Conservation (phyloP, 2,888 invertebrate genomes). For the Thereva nobilitata region DNA sequence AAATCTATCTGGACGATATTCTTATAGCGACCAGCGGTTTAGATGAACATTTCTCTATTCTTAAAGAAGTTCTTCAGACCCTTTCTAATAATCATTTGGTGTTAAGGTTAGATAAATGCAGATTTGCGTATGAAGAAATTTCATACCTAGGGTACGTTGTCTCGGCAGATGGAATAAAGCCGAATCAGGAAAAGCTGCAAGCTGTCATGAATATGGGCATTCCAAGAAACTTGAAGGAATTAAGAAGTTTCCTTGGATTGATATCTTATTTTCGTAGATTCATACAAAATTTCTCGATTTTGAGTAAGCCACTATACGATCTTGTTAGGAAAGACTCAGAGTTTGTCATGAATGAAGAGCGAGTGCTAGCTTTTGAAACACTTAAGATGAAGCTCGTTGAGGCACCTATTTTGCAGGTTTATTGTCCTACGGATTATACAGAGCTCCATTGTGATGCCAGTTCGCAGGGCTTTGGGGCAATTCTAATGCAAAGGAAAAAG, state of each 20-base stretch:
- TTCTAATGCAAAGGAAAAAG: not conserved
- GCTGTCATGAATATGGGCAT: not conserved
- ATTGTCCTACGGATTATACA: not conserved
- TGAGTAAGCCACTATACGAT: not conserved
- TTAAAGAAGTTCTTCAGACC: too few relatives aligned
- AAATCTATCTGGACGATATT: too few relatives aligned
- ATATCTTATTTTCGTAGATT: not conserved
- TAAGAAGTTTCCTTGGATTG: not conserved
- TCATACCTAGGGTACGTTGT: too few relatives aligned
- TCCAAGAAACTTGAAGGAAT: not conserved
- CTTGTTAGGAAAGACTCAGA: not conserved
- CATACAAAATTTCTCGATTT: conserved; percentile 1
- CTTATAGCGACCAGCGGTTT: too few relatives aligned
- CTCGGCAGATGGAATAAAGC: too few relatives aligned
- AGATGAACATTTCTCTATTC: too few relatives aligned
- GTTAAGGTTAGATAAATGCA: too few relatives aligned
- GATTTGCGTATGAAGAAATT: too few relatives aligned
- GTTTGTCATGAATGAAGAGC: not conserved
- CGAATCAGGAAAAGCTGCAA: too few relatives aligned
- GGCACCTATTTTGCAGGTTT: not conserved
- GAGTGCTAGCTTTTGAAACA: not conserved
- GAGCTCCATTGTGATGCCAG: not conserved
- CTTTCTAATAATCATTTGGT: too few relatives aligned
- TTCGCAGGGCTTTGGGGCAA: not conserved
- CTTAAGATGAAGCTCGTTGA: not conserved